A percentile compares a stretch with the other conserved stretches of the same genome.
These are phyloP conservation scores for Tursiops truncatus DNA, from an alignment of 2,113 vertebrate genomes.

Conservation along the genomic window DNA sequence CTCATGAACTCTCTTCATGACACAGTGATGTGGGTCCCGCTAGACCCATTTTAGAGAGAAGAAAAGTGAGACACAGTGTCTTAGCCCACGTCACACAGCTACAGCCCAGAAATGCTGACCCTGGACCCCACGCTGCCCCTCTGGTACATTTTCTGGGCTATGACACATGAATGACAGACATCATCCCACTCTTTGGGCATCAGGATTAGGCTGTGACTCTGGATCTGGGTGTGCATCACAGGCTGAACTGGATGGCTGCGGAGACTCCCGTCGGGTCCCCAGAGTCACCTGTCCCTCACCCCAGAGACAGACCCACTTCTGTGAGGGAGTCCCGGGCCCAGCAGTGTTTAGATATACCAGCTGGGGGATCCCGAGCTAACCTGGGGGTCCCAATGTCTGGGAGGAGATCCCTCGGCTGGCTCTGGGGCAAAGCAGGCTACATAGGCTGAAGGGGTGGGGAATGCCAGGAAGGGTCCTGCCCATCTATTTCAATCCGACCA, in stretches of 20 bases:
- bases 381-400: too few species aligned
- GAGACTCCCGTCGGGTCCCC: not conserved
- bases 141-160: not conserved
- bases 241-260: not conserved
- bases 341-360: not conserved
- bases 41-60: not conserved
- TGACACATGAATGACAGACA: not conserved
- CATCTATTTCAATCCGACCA: not conserved
- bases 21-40: too few species aligned
- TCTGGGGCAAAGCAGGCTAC: not conserved
- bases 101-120: not conserved
- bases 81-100: not conserved
- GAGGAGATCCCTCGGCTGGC: not conserved
- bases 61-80: not conserved
- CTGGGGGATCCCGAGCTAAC: not conserved
- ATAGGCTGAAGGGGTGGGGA: not conserved
- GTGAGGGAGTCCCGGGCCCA: too few species aligned
- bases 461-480: fast-evolving
- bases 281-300: too few species aligned
- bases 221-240: fast-evolving
- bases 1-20: not conserved
- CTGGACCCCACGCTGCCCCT: fast-evolving
- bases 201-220: not conserved
- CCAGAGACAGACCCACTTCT: not conserved
- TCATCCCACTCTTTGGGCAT: not conserved